These are phyloP conservation scores for Ceratothoa steindachneri DNA, from an alignment of 2,888 invertebrate genomes.

Conservation along the genomic window DNA sequence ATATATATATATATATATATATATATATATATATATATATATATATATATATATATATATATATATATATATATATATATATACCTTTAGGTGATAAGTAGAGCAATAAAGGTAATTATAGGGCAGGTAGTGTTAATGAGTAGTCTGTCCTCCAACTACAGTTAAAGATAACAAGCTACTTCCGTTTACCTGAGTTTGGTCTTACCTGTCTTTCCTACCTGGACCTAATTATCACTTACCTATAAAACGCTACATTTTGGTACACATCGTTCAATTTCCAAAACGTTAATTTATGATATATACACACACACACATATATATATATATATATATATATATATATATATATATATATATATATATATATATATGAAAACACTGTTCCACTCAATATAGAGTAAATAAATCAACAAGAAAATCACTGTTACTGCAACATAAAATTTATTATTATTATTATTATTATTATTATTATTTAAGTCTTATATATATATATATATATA, in stretches of 20 bases:
- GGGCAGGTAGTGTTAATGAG: not conserved
- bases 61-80: conserved; percentile 16
- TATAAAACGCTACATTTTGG: not conserved
- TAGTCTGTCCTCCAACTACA: not conserved
- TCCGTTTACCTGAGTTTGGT: not conserved
- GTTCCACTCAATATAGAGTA: too few relatives aligned
- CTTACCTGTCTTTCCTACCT: not conserved
- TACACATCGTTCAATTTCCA: too few relatives aligned
- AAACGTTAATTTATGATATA: not conserved
- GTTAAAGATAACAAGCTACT: conserved; percentile 2
- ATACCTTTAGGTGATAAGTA: conserved; percentile 19
- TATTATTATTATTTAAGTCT: too few relatives aligned
- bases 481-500: conserved; percentile 24
- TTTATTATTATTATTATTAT: too few relatives aligned
- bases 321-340: conserved; percentile 2
- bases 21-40: conserved; percentile 12
- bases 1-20: conserved; percentile 12
- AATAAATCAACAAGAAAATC: too few relatives aligned
- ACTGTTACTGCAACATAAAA: too few relatives aligned
- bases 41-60: not conserved
- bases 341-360: conserved; percentile 23
- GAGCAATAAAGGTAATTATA: conserved; percentile 1
- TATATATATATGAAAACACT: conserved; percentile 15
- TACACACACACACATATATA: not conserved
- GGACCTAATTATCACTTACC: not conserved